Evolutionary conservation across 1,140 invertebrate genomes (phyloP).

Genomic region (Meteorus sp.): DNA sequence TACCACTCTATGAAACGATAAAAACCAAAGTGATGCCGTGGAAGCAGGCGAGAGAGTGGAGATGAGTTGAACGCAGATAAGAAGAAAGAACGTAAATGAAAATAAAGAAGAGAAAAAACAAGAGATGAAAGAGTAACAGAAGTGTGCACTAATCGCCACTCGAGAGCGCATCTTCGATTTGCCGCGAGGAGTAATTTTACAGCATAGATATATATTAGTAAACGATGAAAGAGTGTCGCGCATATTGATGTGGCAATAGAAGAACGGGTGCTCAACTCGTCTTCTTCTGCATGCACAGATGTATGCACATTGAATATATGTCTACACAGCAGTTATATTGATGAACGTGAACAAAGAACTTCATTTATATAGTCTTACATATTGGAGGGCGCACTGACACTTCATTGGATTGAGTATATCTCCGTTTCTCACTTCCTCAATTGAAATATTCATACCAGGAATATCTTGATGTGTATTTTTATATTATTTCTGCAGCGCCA

Average conservation of each 20-base stretch:
- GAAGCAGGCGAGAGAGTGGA: neutral
- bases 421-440: neutral
- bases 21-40: slow-evolving; percentile 1
- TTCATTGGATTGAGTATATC: neutral
- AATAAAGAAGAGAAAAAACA: slow-evolving; percentile 3
- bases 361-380: slow-evolving; percentile 20
- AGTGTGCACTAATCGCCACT: slow-evolving; percentile 12
- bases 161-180: neutral
- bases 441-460: slow-evolving; percentile 1
- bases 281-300: neutral
- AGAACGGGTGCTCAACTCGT: neutral
- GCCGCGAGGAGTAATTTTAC: neutral
- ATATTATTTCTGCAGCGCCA: too few species aligned
- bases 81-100: neutral
- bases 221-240: neutral
- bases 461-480: neutral
- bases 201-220: neutral
- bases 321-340: too few species aligned
- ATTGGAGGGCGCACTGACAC: neutral
- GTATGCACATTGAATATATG: slow-evolving; percentile 1
- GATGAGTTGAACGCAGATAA: neutral
- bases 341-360: slow-evolving; percentile 22
- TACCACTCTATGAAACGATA: slow-evolving; percentile 1
- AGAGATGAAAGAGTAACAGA: neutral
- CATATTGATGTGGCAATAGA: neutral